Base-by-base conservation (phyloP, 2,797 vertebrate genomes). In the Picus viridis region DNA sequence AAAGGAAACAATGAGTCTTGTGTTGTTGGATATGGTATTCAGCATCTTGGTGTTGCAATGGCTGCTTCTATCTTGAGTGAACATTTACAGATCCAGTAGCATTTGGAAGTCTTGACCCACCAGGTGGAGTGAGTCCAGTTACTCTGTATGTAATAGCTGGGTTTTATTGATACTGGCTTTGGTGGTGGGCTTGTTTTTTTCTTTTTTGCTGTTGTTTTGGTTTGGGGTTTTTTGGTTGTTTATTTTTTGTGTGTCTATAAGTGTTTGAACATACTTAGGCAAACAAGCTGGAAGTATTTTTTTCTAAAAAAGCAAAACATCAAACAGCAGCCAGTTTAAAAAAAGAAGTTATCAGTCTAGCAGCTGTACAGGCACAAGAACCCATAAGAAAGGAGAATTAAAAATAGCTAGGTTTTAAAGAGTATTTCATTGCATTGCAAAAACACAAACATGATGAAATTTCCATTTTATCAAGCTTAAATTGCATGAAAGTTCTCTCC, bases 371-470 rank as follows among this genome's bases (percentile, higher is more conserved):
- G 27, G 23, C 51, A 65, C 56, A 72, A 77, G 58, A 95, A 86
- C 22, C 16, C 27, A 69, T 4, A 12, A 36, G 36, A 92, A 88
- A 83, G 30, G 11, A 91, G 45, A 91, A 88, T 41, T 89, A 75
- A 94, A 97, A 94, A 88, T 78, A 90, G 65, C 51, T 59, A 11
- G 4, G 41, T 96, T 91, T 84, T 27, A 63, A 90, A 93, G 57
- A 83, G 7, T 41, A 62, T 86, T 90, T 83, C 45, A 63, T 47
- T 80, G 47, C 45, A 73, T 49, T 82, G 26, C 27, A 83, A 83
- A 93, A 91, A 8, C 67, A 77, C 18, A 92, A 77, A 18, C 18
- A 74, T 34, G 16, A 62, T 72, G 75, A 91, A 74, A 72, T 82
- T 82, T 79, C 65, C 67, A 80, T 90, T 92, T 80, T 94, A 86